A percentile compares a stretch with the other conserved stretches of the same genome.
Conservation (phyloP, 2,113 vertebrate genomes). For the Mormoops blainvillei region DNA sequence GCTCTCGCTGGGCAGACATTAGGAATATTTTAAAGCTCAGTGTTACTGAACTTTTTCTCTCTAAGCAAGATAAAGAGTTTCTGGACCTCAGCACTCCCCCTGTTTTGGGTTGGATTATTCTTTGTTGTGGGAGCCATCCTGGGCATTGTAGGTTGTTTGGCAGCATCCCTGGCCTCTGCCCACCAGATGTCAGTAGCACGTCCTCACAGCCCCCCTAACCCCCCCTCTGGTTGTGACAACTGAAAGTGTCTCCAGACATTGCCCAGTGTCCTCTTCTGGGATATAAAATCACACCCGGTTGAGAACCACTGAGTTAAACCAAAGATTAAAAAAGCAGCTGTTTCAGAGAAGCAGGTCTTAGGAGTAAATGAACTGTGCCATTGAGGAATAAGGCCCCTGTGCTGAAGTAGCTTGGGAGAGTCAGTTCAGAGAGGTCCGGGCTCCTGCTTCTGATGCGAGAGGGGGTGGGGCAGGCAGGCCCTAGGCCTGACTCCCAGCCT, state of each 20-base stretch:
- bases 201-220: fast-evolving
- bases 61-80: not conserved
- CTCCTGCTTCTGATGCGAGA: not conserved
- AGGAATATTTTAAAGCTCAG: not conserved
- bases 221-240: not conserved
- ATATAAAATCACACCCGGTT: not conserved
- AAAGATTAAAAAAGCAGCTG: not conserved
- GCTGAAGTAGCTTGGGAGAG: not conserved
- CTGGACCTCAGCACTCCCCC: not conserved
- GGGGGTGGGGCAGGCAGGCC: not conserved
- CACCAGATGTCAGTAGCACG: not conserved
- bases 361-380: not conserved
- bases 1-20: not conserved
- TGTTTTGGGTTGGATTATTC: not conserved
- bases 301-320: not conserved
- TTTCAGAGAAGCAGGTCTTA: not conserved
- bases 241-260: not conserved
- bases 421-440: not conserved
- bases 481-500: not conserved
- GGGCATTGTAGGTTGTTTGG: not conserved
- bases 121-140: not conserved
- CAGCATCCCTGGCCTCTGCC: not conserved
- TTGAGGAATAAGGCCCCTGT: not conserved
- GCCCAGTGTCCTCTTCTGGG: not conserved
- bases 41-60: not conserved